Base-by-base conservation (phyloP, 92 coral and sea anemone species). In the Micromussa lordhowensis region DNA sequence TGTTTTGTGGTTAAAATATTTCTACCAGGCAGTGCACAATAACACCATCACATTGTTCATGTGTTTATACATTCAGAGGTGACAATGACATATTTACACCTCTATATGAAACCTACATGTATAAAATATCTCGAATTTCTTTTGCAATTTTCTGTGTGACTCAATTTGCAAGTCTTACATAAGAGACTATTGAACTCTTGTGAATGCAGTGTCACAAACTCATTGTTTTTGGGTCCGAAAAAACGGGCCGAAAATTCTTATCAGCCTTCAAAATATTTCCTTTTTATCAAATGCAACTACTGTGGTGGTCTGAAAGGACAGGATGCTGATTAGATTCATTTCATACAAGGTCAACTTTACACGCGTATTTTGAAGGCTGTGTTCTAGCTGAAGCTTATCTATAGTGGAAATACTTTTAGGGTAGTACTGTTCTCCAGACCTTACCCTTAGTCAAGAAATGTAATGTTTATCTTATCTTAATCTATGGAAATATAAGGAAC, bases 1-100 rank as follows among this genome's bases (percentile, higher is more conserved):
- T 80, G 83, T 58, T 36, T n/a, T 59, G 83, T 80, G 83, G 53
- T 59, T 59, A 22, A 31, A 51, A 31, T 28, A 53, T 15, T 55
- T 79, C 28, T 31, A 34, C 71, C 83, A 57, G 49, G 59, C 31
- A 59, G 30, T 30, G n/a, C 53, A 76, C 44, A 57, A 53, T 59
- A 80, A 30, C 48, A 36, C 83, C 71, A 55, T 58, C 30, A 86
- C 30, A 24, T 80, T 57, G 49, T n/a, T 18, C 44, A 34, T 32
- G 49, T 53, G 49, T 31, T 80, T 80, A 8, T 80, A 57, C 29
- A 32, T 57, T 49, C 36, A 6, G 30, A 22, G 44, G 48, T 32
- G 66, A 61, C 68, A 61, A 44, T 24, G 29, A 78, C 38, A 78
- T 51, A 51, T 78, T 49, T 73, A 17, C 78, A 36, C 78, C 78